Conservation (phyloP, 2,797 vertebrate species). For the Rachycentron canadum region DNA sequence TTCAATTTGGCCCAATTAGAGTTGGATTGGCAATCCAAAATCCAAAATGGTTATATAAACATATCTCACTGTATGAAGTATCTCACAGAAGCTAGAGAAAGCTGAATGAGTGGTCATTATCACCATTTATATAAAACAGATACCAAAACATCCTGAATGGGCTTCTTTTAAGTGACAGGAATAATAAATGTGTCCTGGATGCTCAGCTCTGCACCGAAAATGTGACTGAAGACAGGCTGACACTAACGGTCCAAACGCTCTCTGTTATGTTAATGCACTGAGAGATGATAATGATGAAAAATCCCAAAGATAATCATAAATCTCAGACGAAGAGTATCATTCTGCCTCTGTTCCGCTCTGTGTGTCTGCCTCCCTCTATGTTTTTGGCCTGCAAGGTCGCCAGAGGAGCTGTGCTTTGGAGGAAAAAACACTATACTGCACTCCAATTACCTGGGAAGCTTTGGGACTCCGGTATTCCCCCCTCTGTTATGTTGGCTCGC, state of each 20-base stretch:
- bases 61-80: slow-evolving; percentile 16
- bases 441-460: slow-evolving; percentile 81
- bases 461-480: slow-evolving; percentile 78
- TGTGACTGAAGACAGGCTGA: slow-evolving; percentile 44
- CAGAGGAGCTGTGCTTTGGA: slow-evolving; percentile 63
- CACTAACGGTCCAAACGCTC: slow-evolving; percentile 35
- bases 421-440: slow-evolving; percentile 68
- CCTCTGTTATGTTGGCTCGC: slow-evolving; percentile 68
- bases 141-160: slow-evolving; percentile 27
- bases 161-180: slow-evolving; percentile 61
- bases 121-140: slow-evolving; percentile 45
- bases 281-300: slow-evolving; percentile 59
- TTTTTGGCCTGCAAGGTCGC: slow-evolving; percentile 75
- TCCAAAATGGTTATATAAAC: slow-evolving; percentile 22
- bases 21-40: slow-evolving; percentile 1
- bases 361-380: slow-evolving; percentile 36
- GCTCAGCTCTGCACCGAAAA: slow-evolving; percentile 28
- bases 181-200: slow-evolving; percentile 41
- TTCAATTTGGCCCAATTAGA: slow-evolving; percentile 41
- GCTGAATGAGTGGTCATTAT: slow-evolving; percentile 41
- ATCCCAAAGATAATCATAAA: slow-evolving; percentile 58
- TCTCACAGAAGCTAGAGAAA: slow-evolving; percentile 18
- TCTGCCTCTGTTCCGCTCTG: background rate
- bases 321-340: slow-evolving; percentile 26
- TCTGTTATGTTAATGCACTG: slow-evolving; percentile 61